Percentiles rank a stretch among this genome's conserved stretches.
These are phyloP conservation scores for Spea bombifrons DNA, from an alignment of 2,113 vertebrate genomes.

Conservation along the genomic window DNA sequence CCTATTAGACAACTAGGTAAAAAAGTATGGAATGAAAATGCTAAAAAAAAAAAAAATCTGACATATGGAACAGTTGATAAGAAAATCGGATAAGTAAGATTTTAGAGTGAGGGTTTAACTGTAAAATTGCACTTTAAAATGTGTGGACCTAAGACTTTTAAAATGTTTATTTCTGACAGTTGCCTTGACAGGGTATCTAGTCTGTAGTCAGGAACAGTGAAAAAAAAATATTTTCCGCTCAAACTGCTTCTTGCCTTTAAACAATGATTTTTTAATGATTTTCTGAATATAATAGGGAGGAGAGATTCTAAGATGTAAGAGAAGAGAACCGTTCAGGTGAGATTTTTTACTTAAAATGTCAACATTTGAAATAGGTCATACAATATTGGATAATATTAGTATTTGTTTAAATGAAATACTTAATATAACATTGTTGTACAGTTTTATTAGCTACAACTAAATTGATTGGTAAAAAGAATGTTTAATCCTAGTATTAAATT, in stretches of 20 bases:
- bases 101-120: not conserved
- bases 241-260: not conserved
- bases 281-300: not conserved
- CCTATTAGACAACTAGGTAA: no score
- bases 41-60: not conserved
- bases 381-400: not conserved
- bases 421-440: no score
- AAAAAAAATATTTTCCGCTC: conserved; percentile 11
- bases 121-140: not conserved
- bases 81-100: not conserved
- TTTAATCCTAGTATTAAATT: no score
- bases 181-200: conserved; percentile 5
- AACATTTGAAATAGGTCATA: not conserved
- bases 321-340: not conserved
- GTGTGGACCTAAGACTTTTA: conserved; percentile 16
- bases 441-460: no score
- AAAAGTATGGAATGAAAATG: no score
- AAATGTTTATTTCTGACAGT: conserved; percentile 19
- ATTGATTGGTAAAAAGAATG: no score
- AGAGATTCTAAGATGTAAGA: not conserved
- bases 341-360: not conserved
- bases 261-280: not conserved
- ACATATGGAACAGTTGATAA: not conserved
- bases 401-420: no score
- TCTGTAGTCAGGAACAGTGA: not conserved